phyloP scores from a whole-genome alignment of 2,888 invertebrate genomes.

The Biston stratarius region DNA sequence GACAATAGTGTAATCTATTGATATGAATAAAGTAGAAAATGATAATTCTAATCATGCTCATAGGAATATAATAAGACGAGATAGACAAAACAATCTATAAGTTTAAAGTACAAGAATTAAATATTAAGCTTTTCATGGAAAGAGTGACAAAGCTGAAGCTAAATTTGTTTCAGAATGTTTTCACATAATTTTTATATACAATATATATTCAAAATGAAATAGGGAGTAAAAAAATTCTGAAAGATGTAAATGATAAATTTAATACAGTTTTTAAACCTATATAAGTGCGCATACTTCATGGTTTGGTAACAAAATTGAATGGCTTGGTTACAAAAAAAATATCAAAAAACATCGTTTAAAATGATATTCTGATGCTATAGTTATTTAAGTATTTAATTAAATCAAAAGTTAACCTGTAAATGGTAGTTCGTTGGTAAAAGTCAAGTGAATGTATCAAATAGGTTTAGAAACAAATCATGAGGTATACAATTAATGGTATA shows the following conservation, averaged over 20 bases:
- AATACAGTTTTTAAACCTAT: background rate
- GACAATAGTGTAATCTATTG: background rate
- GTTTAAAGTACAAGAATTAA: slow-evolving; percentile 56
- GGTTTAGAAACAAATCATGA: slow-evolving; percentile 32
- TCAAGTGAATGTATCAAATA: background rate
- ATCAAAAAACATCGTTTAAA: background rate
- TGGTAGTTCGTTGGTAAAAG: background rate
- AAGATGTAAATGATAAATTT: slow-evolving; percentile 26
- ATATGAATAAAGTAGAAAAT: slow-evolving; percentile 9
- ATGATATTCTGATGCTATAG: background rate
- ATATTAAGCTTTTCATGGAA: slow-evolving; percentile 67
- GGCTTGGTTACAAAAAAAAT: background rate
- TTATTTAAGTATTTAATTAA: background rate
- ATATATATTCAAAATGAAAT: slow-evolving; percentile 25
- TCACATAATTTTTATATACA: slow-evolving; percentile 41
- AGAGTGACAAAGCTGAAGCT: slow-evolving; percentile 68
- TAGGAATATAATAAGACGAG: slow-evolving; percentile 39
- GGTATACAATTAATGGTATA: slow-evolving; percentile 14
- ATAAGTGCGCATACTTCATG: slow-evolving; percentile 17
- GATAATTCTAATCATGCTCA: slow-evolving; percentile 48
- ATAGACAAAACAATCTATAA: slow-evolving; percentile 78
- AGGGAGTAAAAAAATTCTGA: slow-evolving; percentile 44
- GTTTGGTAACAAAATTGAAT: slow-evolving; percentile 8
- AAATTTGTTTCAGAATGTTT: slow-evolving; percentile 52
- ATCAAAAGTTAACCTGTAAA: background rate